Evolutionary conservation across 2,797 vertebrate species (phyloP).

Genomic region (Fratercula arctica): DNA sequence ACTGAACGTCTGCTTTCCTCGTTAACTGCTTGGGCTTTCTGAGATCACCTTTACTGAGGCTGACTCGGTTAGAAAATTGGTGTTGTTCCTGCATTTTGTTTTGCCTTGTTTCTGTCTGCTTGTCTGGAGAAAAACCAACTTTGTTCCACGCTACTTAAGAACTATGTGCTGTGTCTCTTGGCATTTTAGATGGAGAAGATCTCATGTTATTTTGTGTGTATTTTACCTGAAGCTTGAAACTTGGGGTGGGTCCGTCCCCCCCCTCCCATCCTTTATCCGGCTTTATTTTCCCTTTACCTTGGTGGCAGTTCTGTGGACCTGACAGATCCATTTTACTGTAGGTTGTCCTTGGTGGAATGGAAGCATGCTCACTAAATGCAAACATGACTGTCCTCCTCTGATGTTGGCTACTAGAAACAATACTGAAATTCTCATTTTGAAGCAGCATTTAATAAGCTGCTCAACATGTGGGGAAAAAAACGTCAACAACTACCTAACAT

Average conservation of each 20-base stretch:
- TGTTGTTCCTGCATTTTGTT: not conserved
- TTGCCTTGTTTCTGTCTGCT: not conserved
- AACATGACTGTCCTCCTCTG: accelerated
- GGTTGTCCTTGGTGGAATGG: not conserved
- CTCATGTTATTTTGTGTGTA: not conserved
- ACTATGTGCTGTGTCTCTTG: not conserved
- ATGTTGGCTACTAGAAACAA: not conserved
- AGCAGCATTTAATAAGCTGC: not conserved
- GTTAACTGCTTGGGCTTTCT: not conserved
- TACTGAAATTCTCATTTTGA: not conserved
- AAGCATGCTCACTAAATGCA: not conserved
- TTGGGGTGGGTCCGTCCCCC: not conserved
- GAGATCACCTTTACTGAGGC: not conserved
- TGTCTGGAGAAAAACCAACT: not conserved
- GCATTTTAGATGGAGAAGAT: not conserved
- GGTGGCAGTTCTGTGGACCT: not conserved
- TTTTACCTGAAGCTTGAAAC: not conserved
- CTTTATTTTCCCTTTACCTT: not conserved
- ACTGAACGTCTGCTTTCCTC: not conserved
- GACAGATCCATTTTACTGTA: not conserved
- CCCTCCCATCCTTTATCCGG: not conserved
- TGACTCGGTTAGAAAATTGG: not conserved
- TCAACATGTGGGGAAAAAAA: not conserved
- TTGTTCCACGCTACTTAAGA: not conserved
- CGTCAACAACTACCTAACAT: not conserved